Conservation (phyloP, 2,113 vertebrate species). For the Phrynocephalus versicolor region DNA sequence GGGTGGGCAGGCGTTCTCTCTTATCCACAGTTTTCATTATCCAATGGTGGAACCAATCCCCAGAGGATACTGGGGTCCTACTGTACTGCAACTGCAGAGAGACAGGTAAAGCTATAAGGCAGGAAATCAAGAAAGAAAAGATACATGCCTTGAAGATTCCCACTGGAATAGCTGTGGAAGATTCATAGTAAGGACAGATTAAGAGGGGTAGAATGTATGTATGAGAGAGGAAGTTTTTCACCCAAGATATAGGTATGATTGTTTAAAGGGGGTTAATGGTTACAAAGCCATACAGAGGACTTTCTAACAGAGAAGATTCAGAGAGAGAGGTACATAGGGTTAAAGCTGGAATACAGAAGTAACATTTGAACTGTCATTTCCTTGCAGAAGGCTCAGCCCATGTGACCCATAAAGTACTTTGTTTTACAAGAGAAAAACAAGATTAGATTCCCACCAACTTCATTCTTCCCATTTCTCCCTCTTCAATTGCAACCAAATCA, state of each 20-base stretch:
- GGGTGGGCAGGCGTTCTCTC: no score
- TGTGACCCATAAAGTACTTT: no score
- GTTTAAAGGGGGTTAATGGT: neutral
- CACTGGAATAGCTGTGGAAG: neutral
- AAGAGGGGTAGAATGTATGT: neutral
- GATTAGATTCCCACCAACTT: neutral
- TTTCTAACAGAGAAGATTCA: no score
- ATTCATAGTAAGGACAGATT: neutral
- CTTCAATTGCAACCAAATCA: neutral
- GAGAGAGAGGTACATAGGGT: no score
- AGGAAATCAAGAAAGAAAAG: neutral
- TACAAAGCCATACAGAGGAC: no score
- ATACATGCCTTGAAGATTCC: neutral
- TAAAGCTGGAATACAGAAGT: no score
- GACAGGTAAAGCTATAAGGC: neutral
- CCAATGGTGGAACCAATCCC: no score
- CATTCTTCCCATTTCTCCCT: neutral
- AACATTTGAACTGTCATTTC: no score
- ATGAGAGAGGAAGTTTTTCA: neutral
- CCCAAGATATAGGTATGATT: neutral
- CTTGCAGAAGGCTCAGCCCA: no score
- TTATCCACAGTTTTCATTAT: no score
- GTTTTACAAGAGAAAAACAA: neutral
- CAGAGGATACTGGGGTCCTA: no score
- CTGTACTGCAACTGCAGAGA: no score